A percentile compares a stretch with the other conserved stretches of the same genome.
Conservation (phyloP, 2,113 vertebrate species). For the Corapipo altera region DNA sequence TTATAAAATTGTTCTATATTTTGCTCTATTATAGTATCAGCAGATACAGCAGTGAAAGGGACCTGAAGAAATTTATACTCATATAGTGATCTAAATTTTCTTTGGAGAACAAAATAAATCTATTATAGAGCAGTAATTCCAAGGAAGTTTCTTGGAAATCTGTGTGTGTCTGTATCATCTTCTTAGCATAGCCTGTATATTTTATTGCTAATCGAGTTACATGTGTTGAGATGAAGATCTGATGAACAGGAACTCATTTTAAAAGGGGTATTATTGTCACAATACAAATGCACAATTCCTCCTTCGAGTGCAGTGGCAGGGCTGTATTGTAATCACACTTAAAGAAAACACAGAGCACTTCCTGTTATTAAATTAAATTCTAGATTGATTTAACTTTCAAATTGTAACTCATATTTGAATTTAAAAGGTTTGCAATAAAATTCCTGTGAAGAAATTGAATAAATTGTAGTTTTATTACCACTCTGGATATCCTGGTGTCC, state of each 20-base stretch:
- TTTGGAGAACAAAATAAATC: conserved; percentile 20
- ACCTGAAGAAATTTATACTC: not conserved
- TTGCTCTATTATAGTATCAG: not conserved
- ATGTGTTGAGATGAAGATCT: conserved; percentile 61
- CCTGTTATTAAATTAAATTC: conserved; percentile 78
- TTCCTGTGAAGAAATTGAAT: conserved; percentile 80
- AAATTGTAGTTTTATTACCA: conserved; percentile 82
- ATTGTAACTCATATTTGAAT: conserved; percentile 81
- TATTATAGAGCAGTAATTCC: conserved; percentile 13
- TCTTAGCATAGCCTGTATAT: conserved; percentile 75
- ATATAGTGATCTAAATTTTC: not conserved
- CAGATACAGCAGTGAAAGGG: conserved; percentile 7
- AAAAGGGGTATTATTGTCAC: conserved; percentile 58
- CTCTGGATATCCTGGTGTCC: conserved; percentile 76
- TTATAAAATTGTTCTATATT: conserved; percentile 6
- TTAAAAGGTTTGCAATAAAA: conserved; percentile 83
- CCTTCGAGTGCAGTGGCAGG: conserved; percentile 54
- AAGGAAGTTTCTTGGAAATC: conserved; percentile 56
- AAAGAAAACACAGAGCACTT: conserved; percentile 70
- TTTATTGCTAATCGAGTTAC: conserved; percentile 56
- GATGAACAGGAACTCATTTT: conserved; percentile 71
- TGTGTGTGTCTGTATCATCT: conserved; percentile 61
- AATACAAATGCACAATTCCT: conserved; percentile 60
- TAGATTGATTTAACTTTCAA: conserved; percentile 80
- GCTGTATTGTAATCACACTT: conserved; percentile 71